Evolutionary conservation across 2,113 vertebrate genomes (phyloP).

Genomic region (Triplophysa rosa): DNA sequence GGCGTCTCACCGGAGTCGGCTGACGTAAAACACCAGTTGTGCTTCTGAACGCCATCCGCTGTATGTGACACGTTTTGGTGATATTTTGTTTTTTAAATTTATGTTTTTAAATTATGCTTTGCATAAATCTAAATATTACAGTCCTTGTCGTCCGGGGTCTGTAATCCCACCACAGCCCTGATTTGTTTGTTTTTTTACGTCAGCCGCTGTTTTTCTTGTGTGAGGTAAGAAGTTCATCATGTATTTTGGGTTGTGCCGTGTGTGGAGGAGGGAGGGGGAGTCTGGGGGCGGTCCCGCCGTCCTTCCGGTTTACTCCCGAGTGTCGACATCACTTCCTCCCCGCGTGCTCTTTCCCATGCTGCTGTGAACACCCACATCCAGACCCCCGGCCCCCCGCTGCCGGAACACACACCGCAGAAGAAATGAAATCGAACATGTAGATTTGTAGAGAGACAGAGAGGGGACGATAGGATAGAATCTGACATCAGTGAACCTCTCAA

Average conservation of each 20-base stretch:
- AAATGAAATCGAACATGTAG: too few species aligned
- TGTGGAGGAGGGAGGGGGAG: conserved; percentile 42
- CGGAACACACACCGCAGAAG: background rate
- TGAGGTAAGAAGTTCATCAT: conserved; percentile 50
- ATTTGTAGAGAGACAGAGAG: too few species aligned
- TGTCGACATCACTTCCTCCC: conserved; percentile 44
- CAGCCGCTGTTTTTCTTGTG: conserved; percentile 2
- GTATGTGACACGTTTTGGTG: too few species aligned
- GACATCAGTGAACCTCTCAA: too few species aligned
- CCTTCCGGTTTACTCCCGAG: conserved; percentile 32
- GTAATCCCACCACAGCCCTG: background rate
- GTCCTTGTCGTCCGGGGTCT: background rate
- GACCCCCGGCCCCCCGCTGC: background rate
- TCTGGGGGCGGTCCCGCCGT: conserved; percentile 27
- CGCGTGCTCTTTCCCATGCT: background rate
- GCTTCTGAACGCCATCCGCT: too few species aligned
- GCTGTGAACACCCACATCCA: conserved; percentile 21
- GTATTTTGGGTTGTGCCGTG: conserved; percentile 36
- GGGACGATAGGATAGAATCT: too few species aligned
- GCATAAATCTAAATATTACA: too few species aligned
- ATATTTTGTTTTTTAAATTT: too few species aligned
- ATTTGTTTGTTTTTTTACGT: background rate
- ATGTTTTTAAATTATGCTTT: too few species aligned
- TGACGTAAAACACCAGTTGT: too few species aligned
- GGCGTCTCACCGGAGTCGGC: background rate